Base-by-base conservation (phyloP, 1,140 invertebrate genomes). In the Carposina sasakii region DNA sequence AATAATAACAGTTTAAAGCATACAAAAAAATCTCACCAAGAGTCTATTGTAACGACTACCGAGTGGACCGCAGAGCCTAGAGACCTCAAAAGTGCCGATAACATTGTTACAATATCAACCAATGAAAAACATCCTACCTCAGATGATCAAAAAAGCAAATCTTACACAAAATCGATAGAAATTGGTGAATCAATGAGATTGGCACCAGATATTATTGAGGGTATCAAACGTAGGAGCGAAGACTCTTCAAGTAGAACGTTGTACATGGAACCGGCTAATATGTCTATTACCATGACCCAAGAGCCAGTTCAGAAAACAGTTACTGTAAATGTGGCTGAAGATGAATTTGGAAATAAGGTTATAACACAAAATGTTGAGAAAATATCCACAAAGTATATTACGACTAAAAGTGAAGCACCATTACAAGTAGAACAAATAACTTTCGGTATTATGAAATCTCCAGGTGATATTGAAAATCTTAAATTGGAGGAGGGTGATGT, bases 331-430 rank as follows among this genome's bases (percentile, higher is more conserved):
- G 81, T 85, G 1, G 69, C 70, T 3, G 82, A 86, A 66, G 85
- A 86, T 53, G 82, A 82, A 63, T 84, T 73, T 45, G 85, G 83
- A 4, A 86, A 86, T 37, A 85, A 85, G 73, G 71, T 85, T 2
- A 82, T 85, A 12, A 86, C 77, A 28, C 83, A 85, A 63, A 86
- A 85, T 43, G 71, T 86, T 16, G 85, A 85, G 60, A 74, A 85
- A 57, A 52, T 79, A 42, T 75, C 73, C 19, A 83, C 75, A 3
- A 69, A 78, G 56, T 76, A 85, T 44, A 59, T 82, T 9, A 76
- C 77, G 21, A 61, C 65, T 1, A 81, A 69, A 60, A 67, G 67
- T 4, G 75, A 85, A 57, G 76, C 72, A 2, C 84, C 83, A 1
- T 56, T 85, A 48, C 81, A 86, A 71, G 69, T 85, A 3, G 79